phyloP scores from a whole-genome alignment of 2,797 vertebrate genomes.

The Lepus oiostolus region DNA sequence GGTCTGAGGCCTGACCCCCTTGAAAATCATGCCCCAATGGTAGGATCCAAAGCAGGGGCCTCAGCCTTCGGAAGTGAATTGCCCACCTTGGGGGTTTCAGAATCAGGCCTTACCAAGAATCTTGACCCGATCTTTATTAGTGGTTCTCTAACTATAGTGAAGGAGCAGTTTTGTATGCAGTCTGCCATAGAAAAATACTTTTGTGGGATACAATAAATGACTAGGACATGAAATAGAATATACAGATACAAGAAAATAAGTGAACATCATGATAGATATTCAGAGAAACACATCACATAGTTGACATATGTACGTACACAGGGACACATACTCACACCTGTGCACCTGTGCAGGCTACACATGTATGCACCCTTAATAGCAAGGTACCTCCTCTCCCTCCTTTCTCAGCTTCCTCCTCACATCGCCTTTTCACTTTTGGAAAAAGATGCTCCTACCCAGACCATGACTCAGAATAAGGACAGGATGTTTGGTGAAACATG shows the following conservation, averaged over 20 bases:
- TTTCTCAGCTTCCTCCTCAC: background rate
- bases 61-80: background rate
- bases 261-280: background rate
- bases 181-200: background rate
- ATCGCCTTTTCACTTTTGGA: background rate
- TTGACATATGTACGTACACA: background rate
- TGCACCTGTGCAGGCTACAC: background rate
- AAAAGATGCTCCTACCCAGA: constrained; percentile 28
- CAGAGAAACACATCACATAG: constrained; percentile 20
- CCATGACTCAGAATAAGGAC: constrained; percentile 34
- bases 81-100: constrained; percentile 35
- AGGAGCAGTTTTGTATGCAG: background rate
- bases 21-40: background rate
- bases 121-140: background rate
- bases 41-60: background rate
- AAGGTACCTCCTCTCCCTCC: background rate
- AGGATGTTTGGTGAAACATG: background rate
- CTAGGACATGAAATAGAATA: constrained; percentile 48
- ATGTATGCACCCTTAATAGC: background rate
- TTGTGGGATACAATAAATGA: constrained; percentile 24
- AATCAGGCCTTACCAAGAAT: constrained; percentile 20
- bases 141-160: background rate
- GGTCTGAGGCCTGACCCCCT: background rate
- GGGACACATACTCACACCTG: background rate
- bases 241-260: background rate